phyloP scores from a whole-genome alignment of 1,140 invertebrate species.

The Drosophila biarmipes region DNA sequence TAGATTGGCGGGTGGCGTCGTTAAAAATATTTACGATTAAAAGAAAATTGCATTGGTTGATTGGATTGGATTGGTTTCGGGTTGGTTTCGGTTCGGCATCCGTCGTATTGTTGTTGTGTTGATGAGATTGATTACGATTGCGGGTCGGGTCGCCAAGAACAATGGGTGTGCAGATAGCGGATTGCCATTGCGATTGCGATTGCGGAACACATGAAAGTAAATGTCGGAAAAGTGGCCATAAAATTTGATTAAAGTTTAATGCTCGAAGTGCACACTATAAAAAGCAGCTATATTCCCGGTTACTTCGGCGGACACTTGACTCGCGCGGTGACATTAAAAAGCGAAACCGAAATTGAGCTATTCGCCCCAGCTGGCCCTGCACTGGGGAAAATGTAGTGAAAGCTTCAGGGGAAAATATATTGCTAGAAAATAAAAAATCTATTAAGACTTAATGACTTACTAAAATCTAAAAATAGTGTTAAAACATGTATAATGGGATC shows the following conservation, averaged over 20 bases:
- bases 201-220: conserved; percentile 68
- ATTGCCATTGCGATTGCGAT: conserved; percentile 37
- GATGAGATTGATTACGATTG: conserved; percentile 81
- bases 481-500: too few species aligned
- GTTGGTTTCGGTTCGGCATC: conserved; percentile 18
- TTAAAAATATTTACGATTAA: conserved; percentile 84
- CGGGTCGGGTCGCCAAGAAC: conserved; percentile 43
- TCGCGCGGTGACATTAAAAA: conserved; percentile 26
- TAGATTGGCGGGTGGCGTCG: conserved; percentile 68
- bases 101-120: conserved; percentile 62
- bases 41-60: conserved; percentile 82
- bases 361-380: conserved; percentile 1
- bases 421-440: background rate
- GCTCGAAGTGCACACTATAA: conserved; percentile 58
- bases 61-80: conserved; percentile 71
- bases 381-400: background rate
- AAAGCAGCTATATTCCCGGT: conserved; percentile 17
- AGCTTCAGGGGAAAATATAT: background rate
- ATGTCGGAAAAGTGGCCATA: conserved; percentile 66
- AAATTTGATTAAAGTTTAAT: conserved; percentile 81
- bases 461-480: too few species aligned
- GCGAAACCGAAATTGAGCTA: background rate
- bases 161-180: conserved; percentile 34
- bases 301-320: conserved; percentile 22
- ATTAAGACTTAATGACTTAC: too few species aligned